A percentile compares a stretch with the other conserved stretches of the same genome.
These are phyloP conservation scores for Natrix natrix DNA, from an alignment of 2,797 vertebrate species.

Conservation along the genomic window DNA sequence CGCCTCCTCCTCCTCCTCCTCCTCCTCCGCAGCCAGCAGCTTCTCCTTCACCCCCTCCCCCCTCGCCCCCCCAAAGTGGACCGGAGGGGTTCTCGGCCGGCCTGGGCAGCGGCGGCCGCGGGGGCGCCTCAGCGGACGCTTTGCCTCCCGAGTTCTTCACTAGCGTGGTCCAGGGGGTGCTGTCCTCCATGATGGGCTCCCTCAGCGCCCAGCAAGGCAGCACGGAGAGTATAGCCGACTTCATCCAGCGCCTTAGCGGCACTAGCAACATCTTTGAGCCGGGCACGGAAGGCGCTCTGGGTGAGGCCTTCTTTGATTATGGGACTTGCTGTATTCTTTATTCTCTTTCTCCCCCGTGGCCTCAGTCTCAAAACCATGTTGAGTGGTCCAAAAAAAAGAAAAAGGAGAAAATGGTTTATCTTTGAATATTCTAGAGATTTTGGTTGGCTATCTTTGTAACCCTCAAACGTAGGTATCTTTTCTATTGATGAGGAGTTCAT, in stretches of 20 bases:
- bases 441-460: not conserved
- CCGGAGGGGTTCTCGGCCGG: constrained; percentile 31
- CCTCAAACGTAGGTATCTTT: not conserved
- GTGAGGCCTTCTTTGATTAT: constrained; percentile 60
- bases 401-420: not conserved
- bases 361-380: not conserved
- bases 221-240: constrained; percentile 90
- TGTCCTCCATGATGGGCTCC: constrained; percentile 88
- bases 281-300: constrained; percentile 84
- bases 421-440: not conserved
- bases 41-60: constrained; percentile 31
- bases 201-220: constrained; percentile 82
- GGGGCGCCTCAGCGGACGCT: constrained; percentile 62
- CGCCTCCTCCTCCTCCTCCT: not conserved
- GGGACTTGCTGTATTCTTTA: too few species aligned
- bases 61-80: constrained; percentile 28
- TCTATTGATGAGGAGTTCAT: not conserved
- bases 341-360: too few species aligned
- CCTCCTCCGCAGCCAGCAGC: not conserved
- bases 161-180: constrained; percentile 87
- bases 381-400: not conserved
- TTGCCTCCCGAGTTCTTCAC: constrained; percentile 88
- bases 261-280: constrained; percentile 88
- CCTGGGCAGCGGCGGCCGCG: constrained; percentile 41
- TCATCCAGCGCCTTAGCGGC: constrained; percentile 89